These are phyloP conservation scores for Liasis olivaceus DNA, from an alignment of 2,797 vertebrate genomes.

Conservation along the genomic window DNA sequence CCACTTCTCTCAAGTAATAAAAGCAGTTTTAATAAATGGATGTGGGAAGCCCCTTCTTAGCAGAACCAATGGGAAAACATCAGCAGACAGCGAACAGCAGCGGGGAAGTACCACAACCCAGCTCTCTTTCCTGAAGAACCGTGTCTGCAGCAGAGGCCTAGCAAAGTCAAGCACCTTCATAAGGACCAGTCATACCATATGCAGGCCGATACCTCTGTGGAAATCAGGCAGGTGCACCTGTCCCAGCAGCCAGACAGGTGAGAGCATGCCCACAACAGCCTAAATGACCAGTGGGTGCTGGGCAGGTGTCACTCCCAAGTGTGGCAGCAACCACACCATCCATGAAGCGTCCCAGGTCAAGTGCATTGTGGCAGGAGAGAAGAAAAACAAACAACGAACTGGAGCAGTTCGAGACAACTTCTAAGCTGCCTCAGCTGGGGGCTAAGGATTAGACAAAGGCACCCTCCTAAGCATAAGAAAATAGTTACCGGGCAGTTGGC, in stretches of 20 bases:
- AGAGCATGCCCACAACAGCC: not conserved
- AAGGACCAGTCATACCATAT: not conserved
- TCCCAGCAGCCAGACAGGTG: not conserved
- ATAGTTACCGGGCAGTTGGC: not conserved
- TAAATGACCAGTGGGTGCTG: not conserved
- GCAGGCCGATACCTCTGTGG: not conserved
- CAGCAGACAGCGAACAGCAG: not conserved
- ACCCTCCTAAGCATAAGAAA: not conserved
- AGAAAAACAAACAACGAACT: not conserved
- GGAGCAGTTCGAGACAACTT: not conserved
- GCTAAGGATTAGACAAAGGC: not conserved
- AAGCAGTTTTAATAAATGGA: not conserved
- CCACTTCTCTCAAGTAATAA: not conserved
- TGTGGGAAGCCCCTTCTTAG: not conserved
- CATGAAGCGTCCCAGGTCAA: no score
- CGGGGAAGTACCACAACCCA: not conserved
- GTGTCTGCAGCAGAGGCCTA: not conserved
- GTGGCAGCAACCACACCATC: not conserved
- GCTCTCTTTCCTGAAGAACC: not conserved
- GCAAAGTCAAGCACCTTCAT: not conserved
- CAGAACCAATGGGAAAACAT: not conserved
- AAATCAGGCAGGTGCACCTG: not conserved
- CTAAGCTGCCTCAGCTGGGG: not conserved
- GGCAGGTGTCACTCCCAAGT: not conserved
- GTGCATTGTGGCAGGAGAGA: not conserved